Evolutionary conservation across 2,113 vertebrate genomes (phyloP).

Genomic region (Solea solea): DNA sequence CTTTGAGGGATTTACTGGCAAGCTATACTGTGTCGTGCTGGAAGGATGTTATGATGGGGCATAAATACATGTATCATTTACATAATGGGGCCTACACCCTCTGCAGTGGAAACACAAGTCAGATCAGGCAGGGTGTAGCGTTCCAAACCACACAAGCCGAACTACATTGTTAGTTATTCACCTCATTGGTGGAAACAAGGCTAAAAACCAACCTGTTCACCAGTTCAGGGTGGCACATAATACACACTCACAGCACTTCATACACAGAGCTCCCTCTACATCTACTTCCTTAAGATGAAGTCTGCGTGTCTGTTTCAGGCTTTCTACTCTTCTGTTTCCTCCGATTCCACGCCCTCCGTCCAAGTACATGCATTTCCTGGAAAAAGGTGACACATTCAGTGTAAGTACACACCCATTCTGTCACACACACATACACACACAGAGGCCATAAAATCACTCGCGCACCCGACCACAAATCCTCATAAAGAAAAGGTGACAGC

Average conservation of each 20-base stretch:
- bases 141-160: too few relatives aligned
- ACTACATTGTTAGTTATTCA: too few relatives aligned
- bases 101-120: too few relatives aligned
- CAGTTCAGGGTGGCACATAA: neutral
- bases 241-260: neutral
- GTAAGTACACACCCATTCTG: constrained; percentile 35
- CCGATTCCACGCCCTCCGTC: constrained; percentile 60
- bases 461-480: neutral
- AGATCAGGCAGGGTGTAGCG: too few relatives aligned
- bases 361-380: constrained; percentile 63
- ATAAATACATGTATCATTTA: too few relatives aligned
- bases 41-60: too few relatives aligned
- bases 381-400: constrained; percentile 40
- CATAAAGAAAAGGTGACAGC: neutral
- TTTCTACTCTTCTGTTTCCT: constrained; percentile 62
- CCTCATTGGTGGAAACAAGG: too few relatives aligned
- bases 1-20: too few relatives aligned
- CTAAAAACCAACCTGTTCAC: too few relatives aligned
- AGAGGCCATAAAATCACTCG: neutral
- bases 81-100: too few relatives aligned
- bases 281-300: neutral
- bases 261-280: neutral
- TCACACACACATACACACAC: neutral
- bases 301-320: constrained; percentile 49
- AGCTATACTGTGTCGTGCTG: too few relatives aligned